These are phyloP conservation scores for Cremastobaeus sp. DNA, from an alignment of 2,888 invertebrate species.

Conservation along the genomic window DNA sequence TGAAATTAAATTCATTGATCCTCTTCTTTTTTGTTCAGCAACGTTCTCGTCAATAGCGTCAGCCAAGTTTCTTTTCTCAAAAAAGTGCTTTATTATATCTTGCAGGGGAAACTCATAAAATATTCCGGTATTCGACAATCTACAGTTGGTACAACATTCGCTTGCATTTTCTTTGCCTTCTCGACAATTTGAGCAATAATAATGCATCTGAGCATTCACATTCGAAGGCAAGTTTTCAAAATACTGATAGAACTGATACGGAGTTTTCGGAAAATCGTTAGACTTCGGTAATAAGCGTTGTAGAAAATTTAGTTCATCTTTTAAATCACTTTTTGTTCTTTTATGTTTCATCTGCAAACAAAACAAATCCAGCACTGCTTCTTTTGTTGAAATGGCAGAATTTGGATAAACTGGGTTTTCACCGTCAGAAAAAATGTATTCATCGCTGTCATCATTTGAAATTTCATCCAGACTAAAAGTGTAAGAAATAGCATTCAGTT, in stretches of 20 bases:
- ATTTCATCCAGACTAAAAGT: not conserved
- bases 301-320: not conserved
- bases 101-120: not conserved
- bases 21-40: not conserved
- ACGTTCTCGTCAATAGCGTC: not conserved
- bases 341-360: conserved; percentile 11
- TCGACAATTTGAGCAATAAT: conserved; percentile 1
- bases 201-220: conserved; percentile 5
- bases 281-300: not conserved
- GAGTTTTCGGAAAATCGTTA: conserved; percentile 10
- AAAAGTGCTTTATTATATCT: not conserved
- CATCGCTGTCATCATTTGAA: not conserved
- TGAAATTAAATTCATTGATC: not conserved
- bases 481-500: not conserved
- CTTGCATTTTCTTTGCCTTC: not conserved
- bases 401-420: not conserved
- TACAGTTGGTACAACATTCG: not conserved
- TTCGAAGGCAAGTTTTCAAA: conserved; percentile 7
- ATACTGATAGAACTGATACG: conserved; percentile 5
- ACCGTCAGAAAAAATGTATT: not conserved
- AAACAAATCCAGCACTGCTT: conserved; percentile 1
- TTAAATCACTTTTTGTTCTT: conserved; percentile 9
- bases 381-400: conserved; percentile 3
- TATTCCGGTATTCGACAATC: not conserved
- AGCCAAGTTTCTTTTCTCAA: not conserved